These are phyloP conservation scores for Ganaspis brasiliensis DNA, from an alignment of 2,888 invertebrate species.

Conservation along the genomic window DNA sequence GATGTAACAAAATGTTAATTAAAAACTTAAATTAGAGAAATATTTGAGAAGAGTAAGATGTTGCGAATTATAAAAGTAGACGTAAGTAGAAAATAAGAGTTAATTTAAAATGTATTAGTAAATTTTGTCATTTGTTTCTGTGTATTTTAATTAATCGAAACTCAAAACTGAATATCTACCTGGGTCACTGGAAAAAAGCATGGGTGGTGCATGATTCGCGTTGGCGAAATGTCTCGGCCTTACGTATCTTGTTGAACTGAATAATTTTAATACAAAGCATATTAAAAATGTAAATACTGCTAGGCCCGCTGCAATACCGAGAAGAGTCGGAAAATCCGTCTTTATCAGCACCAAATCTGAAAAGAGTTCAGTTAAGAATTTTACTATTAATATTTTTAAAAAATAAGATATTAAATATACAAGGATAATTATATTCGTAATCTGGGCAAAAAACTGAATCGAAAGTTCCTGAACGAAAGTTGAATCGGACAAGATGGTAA, in stretches of 20 bases:
- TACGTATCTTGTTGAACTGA: conserved; percentile 85
- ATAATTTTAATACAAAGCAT: conserved; percentile 94
- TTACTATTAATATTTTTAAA: too few species aligned
- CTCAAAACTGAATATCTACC: conserved; percentile 83
- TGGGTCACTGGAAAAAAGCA: conserved; percentile 92
- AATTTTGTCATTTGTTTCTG: neutral
- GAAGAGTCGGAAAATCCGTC: conserved; percentile 92
- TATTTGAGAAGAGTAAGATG: too few species aligned
- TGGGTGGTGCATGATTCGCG: conserved; percentile 91
- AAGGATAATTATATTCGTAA: too few species aligned
- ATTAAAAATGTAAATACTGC: conserved; percentile 92
- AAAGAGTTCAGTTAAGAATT: conserved; percentile 59
- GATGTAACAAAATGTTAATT: neutral
- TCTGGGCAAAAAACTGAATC: too few species aligned
- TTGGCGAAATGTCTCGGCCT: conserved; percentile 90
- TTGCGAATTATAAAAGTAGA: too few species aligned
- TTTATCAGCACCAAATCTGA: conserved; percentile 91
- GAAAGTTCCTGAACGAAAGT: too few species aligned
- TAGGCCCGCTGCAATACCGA: conserved; percentile 92
- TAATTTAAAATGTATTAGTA: too few species aligned
- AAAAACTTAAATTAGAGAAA: too few species aligned
- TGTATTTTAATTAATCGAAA: neutral
- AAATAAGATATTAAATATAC: too few species aligned
- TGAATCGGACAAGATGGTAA: too few species aligned
- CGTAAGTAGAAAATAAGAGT: too few species aligned